phyloP scores from a whole-genome alignment of 2,113 vertebrate genomes.

The Macaca nemestrina region DNA sequence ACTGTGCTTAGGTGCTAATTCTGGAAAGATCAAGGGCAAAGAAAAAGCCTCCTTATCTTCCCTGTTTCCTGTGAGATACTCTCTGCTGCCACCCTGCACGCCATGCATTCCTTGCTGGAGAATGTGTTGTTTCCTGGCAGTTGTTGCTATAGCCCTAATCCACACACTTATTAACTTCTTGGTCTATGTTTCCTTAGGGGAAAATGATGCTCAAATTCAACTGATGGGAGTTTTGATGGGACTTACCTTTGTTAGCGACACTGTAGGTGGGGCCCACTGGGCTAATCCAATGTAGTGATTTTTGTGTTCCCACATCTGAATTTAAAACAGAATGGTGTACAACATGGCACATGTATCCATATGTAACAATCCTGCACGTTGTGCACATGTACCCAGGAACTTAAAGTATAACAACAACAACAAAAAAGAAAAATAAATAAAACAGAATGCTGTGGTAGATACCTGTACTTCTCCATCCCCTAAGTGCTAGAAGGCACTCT shows the following conservation, averaged over 20 bases:
- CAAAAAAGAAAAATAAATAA: no score
- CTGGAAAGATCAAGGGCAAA: neutral
- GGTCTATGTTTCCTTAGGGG: neutral
- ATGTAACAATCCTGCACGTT: no score
- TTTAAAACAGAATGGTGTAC: neutral
- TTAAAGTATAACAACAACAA: no score
- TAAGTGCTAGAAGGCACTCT: neutral
- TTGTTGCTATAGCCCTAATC: neutral
- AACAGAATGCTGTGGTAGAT: neutral
- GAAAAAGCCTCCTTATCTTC: neutral
- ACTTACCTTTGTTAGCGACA: neutral
- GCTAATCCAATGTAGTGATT: neutral
- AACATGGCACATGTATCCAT: no score
- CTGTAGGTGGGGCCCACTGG: neutral
- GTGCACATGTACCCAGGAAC: no score
- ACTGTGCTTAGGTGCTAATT: neutral
- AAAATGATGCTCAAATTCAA: neutral
- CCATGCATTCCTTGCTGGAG: neutral
- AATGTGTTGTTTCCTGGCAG: neutral
- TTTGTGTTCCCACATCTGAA: neutral
- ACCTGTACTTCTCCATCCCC: neutral
- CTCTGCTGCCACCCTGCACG: fast-evolving
- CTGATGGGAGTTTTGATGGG: neutral
- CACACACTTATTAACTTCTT: neutral
- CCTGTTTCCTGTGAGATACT: neutral